phyloP scores from a whole-genome alignment of 2,797 vertebrate species.

The Falco concolor region DNA sequence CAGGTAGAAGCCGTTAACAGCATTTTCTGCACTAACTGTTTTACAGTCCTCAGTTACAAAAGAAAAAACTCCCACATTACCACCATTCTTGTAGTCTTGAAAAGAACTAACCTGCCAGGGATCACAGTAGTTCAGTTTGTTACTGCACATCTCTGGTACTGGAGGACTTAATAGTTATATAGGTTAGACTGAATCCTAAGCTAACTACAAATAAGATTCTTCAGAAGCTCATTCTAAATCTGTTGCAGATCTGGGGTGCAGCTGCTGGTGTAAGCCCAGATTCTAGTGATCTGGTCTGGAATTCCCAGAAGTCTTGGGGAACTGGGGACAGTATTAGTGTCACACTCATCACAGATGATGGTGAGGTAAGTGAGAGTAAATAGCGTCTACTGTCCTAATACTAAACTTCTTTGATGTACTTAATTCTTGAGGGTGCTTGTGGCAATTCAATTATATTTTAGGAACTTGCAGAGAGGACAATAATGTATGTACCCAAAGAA shows the following conservation, averaged over 20 bases:
- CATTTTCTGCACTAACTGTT: background rate
- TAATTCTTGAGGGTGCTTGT: background rate
- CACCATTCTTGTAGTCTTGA: background rate
- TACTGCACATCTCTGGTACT: background rate
- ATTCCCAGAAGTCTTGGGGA: constrained; percentile 78
- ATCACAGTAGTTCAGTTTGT: background rate
- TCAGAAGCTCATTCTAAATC: background rate
- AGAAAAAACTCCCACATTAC: background rate
- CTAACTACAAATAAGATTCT: background rate
- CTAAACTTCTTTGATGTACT: background rate
- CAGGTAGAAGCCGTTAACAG: background rate
- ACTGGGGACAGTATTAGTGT: constrained; percentile 68
- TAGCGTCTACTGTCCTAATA: background rate
- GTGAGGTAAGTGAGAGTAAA: constrained; percentile 71
- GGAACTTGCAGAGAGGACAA: constrained; percentile 76
- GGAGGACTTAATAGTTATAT: background rate
- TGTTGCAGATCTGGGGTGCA: constrained; percentile 82
- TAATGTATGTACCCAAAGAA: constrained; percentile 58
- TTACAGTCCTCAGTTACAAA: background rate
- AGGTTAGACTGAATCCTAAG: background rate
- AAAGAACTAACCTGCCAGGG: background rate
- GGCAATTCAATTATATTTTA: constrained; percentile 28
- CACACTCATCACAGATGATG: constrained; percentile 72
- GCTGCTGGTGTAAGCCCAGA: constrained; percentile 67
- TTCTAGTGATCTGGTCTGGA: constrained; percentile 76